phyloP scores from a whole-genome alignment of 2,113 vertebrate genomes.

The Prionailurus viverrinus region DNA sequence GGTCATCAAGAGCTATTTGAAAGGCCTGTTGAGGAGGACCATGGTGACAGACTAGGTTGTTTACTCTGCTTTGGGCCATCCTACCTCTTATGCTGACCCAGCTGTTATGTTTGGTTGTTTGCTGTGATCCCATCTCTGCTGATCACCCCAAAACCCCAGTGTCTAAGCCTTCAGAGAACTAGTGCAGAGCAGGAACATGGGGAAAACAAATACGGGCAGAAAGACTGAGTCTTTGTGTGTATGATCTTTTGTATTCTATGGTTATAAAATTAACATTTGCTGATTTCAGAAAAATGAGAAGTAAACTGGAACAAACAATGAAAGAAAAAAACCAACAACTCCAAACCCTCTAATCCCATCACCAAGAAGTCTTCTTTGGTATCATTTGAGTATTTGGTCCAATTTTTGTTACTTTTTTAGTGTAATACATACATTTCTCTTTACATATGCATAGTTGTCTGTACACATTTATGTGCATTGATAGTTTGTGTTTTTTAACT shows the following conservation, averaged over 20 bases:
- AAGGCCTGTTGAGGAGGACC: rapidly evolving
- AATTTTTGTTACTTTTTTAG: neutral
- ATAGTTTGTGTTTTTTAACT: neutral
- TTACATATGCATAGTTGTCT: neutral
- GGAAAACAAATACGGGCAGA: neutral
- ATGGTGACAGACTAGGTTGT: neutral
- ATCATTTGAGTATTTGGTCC: neutral
- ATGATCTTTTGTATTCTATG: conserved; percentile 11
- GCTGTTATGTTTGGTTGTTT: neutral
- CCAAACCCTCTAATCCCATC: neutral
- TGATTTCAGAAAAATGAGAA: neutral
- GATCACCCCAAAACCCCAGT: neutral
- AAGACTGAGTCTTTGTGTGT: neutral
- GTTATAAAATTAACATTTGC: conserved; percentile 19
- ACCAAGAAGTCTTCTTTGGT: neutral
- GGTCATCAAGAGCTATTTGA: neutral
- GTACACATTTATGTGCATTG: neutral
- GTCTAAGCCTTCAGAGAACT: neutral
- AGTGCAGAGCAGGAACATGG: neutral
- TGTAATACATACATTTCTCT: neutral
- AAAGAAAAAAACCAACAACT: neutral
- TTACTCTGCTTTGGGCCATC: neutral
- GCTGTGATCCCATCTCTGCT: neutral
- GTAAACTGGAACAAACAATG: neutral
- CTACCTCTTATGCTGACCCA: neutral